Evolutionary conservation across 1,140 invertebrate genomes (phyloP).

Genomic region (Drosophila tani): DNA sequence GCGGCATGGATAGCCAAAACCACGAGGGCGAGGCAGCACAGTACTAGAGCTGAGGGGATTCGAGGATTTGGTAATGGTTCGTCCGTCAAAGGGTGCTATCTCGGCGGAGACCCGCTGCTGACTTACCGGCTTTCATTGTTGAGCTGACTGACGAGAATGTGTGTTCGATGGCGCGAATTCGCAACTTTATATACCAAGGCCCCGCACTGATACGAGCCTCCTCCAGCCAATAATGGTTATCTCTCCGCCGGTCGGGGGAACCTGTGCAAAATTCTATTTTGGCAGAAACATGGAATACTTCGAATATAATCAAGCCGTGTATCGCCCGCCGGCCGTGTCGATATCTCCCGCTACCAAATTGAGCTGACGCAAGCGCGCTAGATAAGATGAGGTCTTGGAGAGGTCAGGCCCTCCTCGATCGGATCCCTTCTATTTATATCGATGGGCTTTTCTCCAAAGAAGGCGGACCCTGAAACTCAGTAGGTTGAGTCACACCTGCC

Average conservation of each 20-base stretch:
- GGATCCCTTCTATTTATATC: too few relatives aligned
- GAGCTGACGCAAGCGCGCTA: constrained; percentile 23
- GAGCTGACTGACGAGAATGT: constrained; percentile 40
- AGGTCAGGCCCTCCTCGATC: constrained; percentile 9
- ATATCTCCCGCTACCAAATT: constrained; percentile 9
- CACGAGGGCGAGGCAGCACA: constrained; percentile 38
- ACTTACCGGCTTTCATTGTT: constrained; percentile 65
- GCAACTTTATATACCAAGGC: constrained; percentile 46
- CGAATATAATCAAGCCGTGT: constrained; percentile 46
- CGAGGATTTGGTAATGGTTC: not conserved
- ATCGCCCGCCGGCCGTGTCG: constrained; percentile 16
- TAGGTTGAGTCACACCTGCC: not conserved
- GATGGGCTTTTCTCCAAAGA: not conserved
- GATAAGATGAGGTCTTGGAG: constrained; percentile 10
- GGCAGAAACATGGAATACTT: constrained; percentile 47
- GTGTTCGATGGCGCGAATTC: constrained; percentile 17
- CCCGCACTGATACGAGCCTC: constrained; percentile 29
- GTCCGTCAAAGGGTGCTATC: not conserved
- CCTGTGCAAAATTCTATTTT: constrained; percentile 53
- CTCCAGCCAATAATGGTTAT: constrained; percentile 51
- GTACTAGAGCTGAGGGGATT: constrained; percentile 31
- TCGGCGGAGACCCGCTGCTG: not conserved
- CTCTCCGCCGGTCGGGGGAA: constrained; percentile 19
- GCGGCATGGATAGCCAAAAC: constrained; percentile 23
- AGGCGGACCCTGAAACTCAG: not conserved